Evolutionary conservation across 2,888 invertebrate genomes (phyloP), one percentile per base, ranked within the genome.

Genomic region (Polyommatus icarus): DNA sequence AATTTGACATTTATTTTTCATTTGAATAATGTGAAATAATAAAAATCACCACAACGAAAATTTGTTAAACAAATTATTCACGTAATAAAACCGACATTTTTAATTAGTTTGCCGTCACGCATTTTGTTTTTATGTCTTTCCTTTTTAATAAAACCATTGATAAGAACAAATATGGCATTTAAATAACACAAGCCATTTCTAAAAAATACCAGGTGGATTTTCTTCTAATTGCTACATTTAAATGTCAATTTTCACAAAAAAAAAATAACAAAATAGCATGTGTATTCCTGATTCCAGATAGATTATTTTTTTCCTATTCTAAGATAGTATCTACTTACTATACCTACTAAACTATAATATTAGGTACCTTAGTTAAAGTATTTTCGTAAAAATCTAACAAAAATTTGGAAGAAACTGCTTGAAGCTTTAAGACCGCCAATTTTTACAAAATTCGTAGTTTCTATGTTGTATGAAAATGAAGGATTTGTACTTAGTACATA

Each of bases 11-110:
- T 32, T 29, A 67, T 29, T 67, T 67, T 67, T 67, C 20, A 67
- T 67, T 67, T 67, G 15, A 67, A 32, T 67, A 67, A 67, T 67
- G 24, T 61, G 67, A 67, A 6, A 67, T 67, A 67, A 29, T 29
- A 67, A 67, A 15, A 54, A 54, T 54, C 54, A 54, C 18, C 54
- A 18, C 54, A 4, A 54, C 54, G 20, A 32, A 67, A 67, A 29
- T 67, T 67, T 32, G 29, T 67, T 32, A 67, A 67, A 32, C 67
- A 67, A 67, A 67, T 67, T 67, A 67, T 67, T 67, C 29, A 29
- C 67, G 29, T 67, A 67, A 67, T 67, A 67, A 67, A 67, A 32
- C 29, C 67, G 67, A 5, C 67, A 67, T 67, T 67, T 67, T 67
- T 67, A 67, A 67, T 67, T 67, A 32, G 61, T 61, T 61, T 24